These are phyloP conservation scores for Meghimatium bilineatum DNA, from an alignment of 2,888 invertebrate species.

Conservation along the genomic window DNA sequence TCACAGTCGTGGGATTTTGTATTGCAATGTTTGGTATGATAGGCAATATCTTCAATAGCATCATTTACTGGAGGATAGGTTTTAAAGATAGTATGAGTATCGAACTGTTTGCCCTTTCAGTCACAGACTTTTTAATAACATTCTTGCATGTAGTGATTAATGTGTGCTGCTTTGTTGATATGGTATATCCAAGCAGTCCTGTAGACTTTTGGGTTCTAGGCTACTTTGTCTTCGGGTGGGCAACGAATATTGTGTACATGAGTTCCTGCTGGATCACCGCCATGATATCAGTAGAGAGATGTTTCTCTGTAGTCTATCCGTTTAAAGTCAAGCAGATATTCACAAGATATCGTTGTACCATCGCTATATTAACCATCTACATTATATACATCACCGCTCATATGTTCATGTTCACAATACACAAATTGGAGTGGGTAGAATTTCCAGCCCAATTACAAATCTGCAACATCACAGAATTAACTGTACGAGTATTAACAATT, in stretches of 20 bases:
- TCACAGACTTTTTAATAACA: neutral
- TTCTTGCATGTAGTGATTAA: neutral
- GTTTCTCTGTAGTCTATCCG: constrained; percentile 20
- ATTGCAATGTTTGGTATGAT: neutral
- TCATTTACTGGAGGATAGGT: constrained; percentile 10
- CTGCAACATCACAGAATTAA: neutral
- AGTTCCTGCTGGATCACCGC: constrained; percentile 1
- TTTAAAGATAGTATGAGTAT: constrained; percentile 10
- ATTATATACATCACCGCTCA: neutral
- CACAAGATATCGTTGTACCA: constrained; percentile 15
- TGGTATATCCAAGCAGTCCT: neutral
- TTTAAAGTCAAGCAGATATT: constrained; percentile 33
- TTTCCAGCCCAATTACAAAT: too few relatives aligned
- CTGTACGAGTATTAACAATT: too few relatives aligned
- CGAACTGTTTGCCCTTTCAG: neutral
- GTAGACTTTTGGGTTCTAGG: neutral
- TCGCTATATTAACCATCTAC: neutral
- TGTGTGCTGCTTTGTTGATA: neutral
- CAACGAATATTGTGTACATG: neutral
- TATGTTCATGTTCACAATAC: neutral
- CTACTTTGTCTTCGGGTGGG: neutral
- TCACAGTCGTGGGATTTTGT: neutral
- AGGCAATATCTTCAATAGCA: constrained; percentile 24
- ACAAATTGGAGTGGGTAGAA: neutral
- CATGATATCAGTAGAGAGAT: constrained; percentile 23